Base-by-base conservation (phyloP, 1,140 invertebrate species). In the Formica exsecta region DNA sequence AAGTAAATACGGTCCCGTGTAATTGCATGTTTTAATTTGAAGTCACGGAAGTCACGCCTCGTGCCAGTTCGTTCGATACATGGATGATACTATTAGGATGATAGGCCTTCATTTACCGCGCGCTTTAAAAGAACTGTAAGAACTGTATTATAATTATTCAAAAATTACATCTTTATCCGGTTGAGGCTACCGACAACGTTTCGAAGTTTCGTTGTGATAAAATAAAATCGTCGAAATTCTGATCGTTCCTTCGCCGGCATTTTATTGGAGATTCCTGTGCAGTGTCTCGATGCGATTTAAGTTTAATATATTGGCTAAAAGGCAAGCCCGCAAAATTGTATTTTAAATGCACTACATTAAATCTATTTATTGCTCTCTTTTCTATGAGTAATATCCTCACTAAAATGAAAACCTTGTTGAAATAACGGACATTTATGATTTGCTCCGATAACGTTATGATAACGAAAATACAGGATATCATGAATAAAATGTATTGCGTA, bases 1-100 rank as follows among this genome's bases (percentile, higher is more conserved):
- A 92, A 93, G 89, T 92, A 93, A 93, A 93, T 93, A 93, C 92
- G 61, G 80, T 38, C 76, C 65, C 32, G 81, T 74, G 89, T 94
- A 93, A 94, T 93, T 94, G 87, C 89, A 64, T 90, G 89, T 94
- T 94, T 93, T 93, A 94, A 93, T 94, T 93, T 93, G 89, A 92
- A 92, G 86, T 90, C 84, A 86, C 75, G 74, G n/a, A n/a, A n/a
- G n/a, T n/a, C n/a, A n/a, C 66, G 74, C 88, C 86, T 89, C 85
- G 88, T 32, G 22, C 44, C 61, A 38, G 4, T 22, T 70, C 36
- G 25, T 36, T 29, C 75, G 44, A 51, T 51, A 51, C 4, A 5
- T 19, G 16, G 16, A 19, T 19, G 9, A 44, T 44, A 11, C 41
- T 11, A 6, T 6, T 41, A 51, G 16, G 16, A 51, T 19, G 16